phyloP scores from a whole-genome alignment of 37 sponge, comb jelly and placozoan species.

The Spongilla lacustris region DNA sequence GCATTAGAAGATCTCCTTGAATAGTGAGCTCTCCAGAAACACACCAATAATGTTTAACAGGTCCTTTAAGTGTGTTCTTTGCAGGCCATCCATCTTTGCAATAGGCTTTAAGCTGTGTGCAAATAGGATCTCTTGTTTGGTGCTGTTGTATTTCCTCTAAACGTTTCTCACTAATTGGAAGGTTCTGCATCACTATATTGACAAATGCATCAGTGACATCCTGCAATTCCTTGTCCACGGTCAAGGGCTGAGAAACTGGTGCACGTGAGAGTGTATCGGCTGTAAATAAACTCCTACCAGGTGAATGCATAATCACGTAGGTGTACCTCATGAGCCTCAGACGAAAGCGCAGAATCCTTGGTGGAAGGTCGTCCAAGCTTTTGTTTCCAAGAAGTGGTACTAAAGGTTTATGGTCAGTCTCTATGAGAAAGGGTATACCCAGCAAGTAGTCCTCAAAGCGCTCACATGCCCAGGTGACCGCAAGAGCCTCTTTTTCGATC shows the following conservation, averaged over 20 bases:
- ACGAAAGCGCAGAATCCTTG: too few relatives aligned
- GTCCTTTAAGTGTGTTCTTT: background rate
- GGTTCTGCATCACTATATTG: background rate
- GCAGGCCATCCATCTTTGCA: conserved; percentile 33
- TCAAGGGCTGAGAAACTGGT: background rate
- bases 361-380: too few relatives aligned
- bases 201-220: background rate
- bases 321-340: too few relatives aligned
- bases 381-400: too few relatives aligned
- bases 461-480: conserved; percentile 70
- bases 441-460: background rate
- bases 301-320: conserved; percentile 35
- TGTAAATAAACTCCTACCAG: conserved; percentile 38
- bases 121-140: conserved; percentile 32
- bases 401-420: conserved; percentile 73
- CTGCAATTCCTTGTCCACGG: too few relatives aligned
- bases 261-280: conserved; percentile 62
- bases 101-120: conserved; percentile 14
- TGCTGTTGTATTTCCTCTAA: background rate
- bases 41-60: background rate
- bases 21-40: conserved; percentile 21
- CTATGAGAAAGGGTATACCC: conserved; percentile 23
- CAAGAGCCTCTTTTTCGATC: too few relatives aligned
- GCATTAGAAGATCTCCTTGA: conserved; percentile 25
- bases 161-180: conserved; percentile 9